A percentile compares a stretch with the other conserved stretches of the same genome.
phyloP scores from a whole-genome alignment of 2,797 vertebrate genomes.

The Hydrocynus forskahlii region DNA sequence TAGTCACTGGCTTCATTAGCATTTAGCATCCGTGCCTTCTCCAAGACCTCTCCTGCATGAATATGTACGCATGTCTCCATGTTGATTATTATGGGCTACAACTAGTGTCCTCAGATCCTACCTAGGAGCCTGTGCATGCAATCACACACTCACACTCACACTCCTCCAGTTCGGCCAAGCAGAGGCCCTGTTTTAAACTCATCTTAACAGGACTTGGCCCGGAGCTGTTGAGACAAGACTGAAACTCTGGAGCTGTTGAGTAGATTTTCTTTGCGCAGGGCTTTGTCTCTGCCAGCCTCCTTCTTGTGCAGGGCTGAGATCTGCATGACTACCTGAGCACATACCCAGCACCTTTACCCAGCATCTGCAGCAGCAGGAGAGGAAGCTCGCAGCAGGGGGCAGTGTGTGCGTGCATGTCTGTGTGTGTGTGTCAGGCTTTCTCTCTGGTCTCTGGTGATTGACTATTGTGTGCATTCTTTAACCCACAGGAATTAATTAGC shows the following conservation, averaged over 20 bases:
- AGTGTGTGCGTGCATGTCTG: slow-evolving; percentile 38
- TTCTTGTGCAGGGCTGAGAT: slow-evolving; percentile 41
- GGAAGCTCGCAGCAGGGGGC: slow-evolving; percentile 54
- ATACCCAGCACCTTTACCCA: slow-evolving; percentile 40
- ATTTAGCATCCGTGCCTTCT: slow-evolving; percentile 41
- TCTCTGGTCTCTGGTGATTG: slow-evolving; percentile 47
- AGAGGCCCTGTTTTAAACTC: slow-evolving; percentile 20
- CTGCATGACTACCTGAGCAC: slow-evolving; percentile 43
- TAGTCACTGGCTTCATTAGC: slow-evolving; percentile 52
- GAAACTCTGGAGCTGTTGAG: slow-evolving; percentile 38
- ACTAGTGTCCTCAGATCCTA: slow-evolving; percentile 43
- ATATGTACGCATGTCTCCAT: slow-evolving; percentile 24
- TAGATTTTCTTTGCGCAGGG: slow-evolving; percentile 26
- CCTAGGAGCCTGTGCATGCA: background rate
- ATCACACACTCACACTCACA: background rate
- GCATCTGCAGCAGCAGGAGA: slow-evolving; percentile 37
- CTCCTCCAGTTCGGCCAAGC: slow-evolving; percentile 19
- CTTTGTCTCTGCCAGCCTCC: slow-evolving; percentile 48
- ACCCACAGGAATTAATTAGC: slow-evolving; percentile 64
- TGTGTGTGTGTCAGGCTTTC: slow-evolving; percentile 27
- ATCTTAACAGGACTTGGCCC: slow-evolving; percentile 10
- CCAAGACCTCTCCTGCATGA: slow-evolving; percentile 37
- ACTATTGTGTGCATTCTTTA: slow-evolving; percentile 49
- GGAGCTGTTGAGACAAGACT: slow-evolving; percentile 35
- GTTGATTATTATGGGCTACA: slow-evolving; percentile 43